Evolutionary conservation across 2,113 vertebrate genomes (phyloP).

Genomic region (Heterotilapia buettikoferi): DNA sequence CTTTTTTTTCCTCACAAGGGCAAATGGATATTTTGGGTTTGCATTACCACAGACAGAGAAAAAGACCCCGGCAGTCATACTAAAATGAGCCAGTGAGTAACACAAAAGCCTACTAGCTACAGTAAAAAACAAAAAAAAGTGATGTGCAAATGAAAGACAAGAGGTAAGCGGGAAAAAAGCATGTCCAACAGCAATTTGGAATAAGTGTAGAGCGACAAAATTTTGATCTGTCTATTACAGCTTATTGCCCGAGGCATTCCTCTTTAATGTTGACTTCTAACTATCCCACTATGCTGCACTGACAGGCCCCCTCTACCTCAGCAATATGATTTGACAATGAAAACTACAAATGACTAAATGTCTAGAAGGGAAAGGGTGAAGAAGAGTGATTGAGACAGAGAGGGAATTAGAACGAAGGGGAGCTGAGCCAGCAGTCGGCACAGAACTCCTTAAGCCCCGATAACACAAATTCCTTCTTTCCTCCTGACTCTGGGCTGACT

Average conservation of each 20-base stretch:
- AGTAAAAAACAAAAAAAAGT: not conserved
- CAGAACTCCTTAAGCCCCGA: not conserved
- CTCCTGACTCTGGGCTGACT: not conserved
- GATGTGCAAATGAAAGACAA: not conserved
- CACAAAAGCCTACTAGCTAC: too few relatives aligned
- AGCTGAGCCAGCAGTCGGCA: not conserved
- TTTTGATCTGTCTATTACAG: not conserved
- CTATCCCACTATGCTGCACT: not conserved
- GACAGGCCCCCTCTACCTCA: not conserved
- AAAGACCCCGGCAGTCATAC: not conserved
- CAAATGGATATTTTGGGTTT: not conserved
- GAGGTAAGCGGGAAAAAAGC: not conserved
- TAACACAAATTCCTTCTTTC: not conserved
- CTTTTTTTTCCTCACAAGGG: not conserved
- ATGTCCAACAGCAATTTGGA: not conserved
- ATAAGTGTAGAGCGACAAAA: not conserved
- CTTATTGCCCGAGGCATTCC: not conserved
- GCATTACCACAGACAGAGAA: not conserved
- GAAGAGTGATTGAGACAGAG: not conserved
- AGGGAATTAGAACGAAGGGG: not conserved
- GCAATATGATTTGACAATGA: not conserved
- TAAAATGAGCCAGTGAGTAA: not conserved
- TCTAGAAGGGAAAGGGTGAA: not conserved
- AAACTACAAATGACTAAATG: constrained; percentile 6
- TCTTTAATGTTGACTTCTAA: not conserved